phyloP scores from a whole-genome alignment of 35 echinoderm and acorn worm genomes.

The Lytechinus variegatus region DNA sequence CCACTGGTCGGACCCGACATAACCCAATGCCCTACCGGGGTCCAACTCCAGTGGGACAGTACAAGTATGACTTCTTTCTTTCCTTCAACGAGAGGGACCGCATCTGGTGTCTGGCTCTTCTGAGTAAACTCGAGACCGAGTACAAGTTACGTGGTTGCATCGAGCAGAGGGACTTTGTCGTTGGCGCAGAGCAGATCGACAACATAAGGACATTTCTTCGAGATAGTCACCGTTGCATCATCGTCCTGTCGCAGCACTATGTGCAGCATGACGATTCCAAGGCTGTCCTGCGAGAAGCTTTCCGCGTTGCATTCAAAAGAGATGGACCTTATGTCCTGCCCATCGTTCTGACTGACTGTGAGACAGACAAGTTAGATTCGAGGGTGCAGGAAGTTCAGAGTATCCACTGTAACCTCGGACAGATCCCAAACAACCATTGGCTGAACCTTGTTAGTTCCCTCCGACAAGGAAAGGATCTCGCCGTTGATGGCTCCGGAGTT shows the following conservation, averaged over 20 bases:
- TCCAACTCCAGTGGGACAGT: neutral
- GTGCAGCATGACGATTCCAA: neutral
- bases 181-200: neutral
- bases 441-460: neutral
- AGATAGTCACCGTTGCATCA: slow-evolving; percentile 40
- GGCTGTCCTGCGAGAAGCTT: slow-evolving; percentile 2
- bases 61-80: slow-evolving; percentile 63
- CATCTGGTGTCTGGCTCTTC: slow-evolving; percentile 67
- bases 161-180: slow-evolving; percentile 57
- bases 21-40: neutral
- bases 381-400: neutral
- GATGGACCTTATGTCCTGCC: slow-evolving; percentile 22
- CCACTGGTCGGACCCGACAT: slow-evolving; percentile 10
- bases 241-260: slow-evolving; percentile 52
- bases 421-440: neutral
- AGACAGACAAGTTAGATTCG: neutral
- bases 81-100: slow-evolving; percentile 62
- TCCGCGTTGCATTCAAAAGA: neutral
- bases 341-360: neutral
- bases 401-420: neutral
- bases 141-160: slow-evolving; percentile 52
- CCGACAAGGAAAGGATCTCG: neutral
- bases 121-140: slow-evolving; percentile 60
- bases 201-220: slow-evolving; percentile 26
- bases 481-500: neutral